Evolutionary conservation across 2,113 vertebrate species (phyloP), one percentile per base, ranked within the genome.

Genomic region (Xenopus tropicalis): DNA sequence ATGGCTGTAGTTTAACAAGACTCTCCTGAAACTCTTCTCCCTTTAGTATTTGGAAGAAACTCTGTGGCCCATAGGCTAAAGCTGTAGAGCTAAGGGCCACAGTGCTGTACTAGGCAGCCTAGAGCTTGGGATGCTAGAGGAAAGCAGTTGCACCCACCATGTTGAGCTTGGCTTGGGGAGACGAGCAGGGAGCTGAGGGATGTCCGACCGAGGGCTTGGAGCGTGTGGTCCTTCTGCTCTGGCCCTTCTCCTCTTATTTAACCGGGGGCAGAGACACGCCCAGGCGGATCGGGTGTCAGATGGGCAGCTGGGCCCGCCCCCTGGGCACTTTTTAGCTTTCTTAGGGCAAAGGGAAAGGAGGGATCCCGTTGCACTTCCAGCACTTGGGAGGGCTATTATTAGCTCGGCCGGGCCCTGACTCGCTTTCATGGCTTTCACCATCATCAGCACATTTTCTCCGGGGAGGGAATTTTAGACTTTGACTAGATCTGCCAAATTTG

Each of bases 291-390:
- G 70, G 83, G 83, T 97, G 91, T 94, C 93, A 85, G 82, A 75
- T 66, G 85, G 83, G 86, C 82, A 85, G 87, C 77, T 11, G 79
- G 82, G 85, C 85, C 89, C 78, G 87, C 90, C 78, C 83, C 80
- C 84, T 62, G 65, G 74, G 46, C 85, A 90, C 84, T 91, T 93
- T 94, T 93, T 95, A 93, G 92, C 88, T 98, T 98, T 98, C 96
- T 97, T 99, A 96, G 97, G 95, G 95, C 94, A 96, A 93, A 90
- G 85, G 86, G 86, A 90, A 87, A 88, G 88, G 83, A 91, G 90
- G 88, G 83, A 78, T 86, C 82, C 78, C 44, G 70, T 85, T 80
- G 82, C 82, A 84, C 82, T 87, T 81, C 66, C 84, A 84, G 86
- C 82, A 88, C 86, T 88, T 87, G 84, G 78, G 80, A 66, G 43